Conservation (phyloP, 2,888 invertebrate species). For the Miltochrista miniata region DNA sequence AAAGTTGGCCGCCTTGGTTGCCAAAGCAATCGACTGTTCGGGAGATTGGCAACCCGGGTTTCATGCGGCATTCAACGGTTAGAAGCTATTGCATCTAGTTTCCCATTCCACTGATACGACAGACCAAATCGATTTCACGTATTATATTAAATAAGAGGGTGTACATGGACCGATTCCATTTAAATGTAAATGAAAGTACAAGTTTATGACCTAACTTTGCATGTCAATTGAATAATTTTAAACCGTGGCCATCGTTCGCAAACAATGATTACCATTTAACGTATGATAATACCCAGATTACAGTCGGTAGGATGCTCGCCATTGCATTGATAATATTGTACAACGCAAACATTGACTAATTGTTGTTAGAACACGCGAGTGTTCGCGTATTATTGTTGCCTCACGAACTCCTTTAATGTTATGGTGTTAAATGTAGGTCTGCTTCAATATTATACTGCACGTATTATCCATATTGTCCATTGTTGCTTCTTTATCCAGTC, state of each 20-base stretch:
- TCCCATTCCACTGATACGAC: too few species aligned
- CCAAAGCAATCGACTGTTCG: too few species aligned
- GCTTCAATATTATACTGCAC: slow-evolving; percentile 19
- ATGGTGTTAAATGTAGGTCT: slow-evolving; percentile 29
- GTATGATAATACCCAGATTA: slow-evolving; percentile 3
- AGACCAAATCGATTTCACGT: too few species aligned
- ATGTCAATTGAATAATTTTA: slow-evolving; percentile 6
- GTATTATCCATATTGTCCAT: background rate
- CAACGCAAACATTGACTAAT: slow-evolving; percentile 31
- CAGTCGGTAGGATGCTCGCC: slow-evolving; percentile 11
- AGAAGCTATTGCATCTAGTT: too few species aligned
- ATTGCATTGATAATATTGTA: slow-evolving; percentile 22
- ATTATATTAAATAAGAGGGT: too few species aligned
- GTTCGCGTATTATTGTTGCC: slow-evolving; percentile 32
- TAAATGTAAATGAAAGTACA: background rate
- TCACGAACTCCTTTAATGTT: slow-evolving; percentile 30
- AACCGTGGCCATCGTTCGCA: background rate
- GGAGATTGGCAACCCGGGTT: too few species aligned
- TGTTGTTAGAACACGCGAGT: slow-evolving; percentile 40
- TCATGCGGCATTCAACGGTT: too few species aligned
- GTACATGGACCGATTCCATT: background rate
- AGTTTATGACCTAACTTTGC: slow-evolving; percentile 3
- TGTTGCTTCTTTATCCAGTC: background rate
- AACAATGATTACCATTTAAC: slow-evolving; percentile 6
- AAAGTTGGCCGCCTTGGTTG: too few species aligned